These are phyloP conservation scores for Meloidogyne chitwoodi DNA, from an alignment of 1,140 invertebrate genomes.

Conservation along the genomic window DNA sequence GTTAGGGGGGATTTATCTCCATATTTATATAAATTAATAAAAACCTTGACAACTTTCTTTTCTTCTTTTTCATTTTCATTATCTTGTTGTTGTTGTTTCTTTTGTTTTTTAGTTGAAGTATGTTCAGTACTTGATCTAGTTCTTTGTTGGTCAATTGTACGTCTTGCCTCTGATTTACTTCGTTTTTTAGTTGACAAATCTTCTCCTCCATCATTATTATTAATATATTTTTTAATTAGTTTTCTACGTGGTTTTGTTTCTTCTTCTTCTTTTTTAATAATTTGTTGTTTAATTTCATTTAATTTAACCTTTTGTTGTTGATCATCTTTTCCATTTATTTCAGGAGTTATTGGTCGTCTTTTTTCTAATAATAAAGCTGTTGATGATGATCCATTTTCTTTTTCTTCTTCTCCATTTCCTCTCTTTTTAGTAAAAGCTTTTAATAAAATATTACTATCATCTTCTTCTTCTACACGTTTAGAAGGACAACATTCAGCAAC, in stretches of 20 bases:
- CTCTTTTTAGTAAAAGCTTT: not conserved
- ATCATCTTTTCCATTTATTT: constrained; percentile 23
- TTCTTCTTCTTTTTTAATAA: constrained; percentile 1
- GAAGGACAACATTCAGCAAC: not conserved
- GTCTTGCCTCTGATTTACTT: constrained; percentile 10
- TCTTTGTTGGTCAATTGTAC: constrained; percentile 4
- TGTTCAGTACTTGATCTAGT: constrained; percentile 11
- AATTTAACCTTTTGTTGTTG: not conserved
- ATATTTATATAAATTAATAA: no score
- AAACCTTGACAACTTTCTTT: not conserved
- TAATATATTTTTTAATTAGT: constrained; percentile 12
- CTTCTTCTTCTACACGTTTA: not conserved
- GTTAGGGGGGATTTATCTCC: no score
- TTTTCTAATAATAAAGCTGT: no score
- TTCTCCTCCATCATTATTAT: not conserved
- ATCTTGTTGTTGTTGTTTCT: no score
- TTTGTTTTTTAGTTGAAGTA: constrained; percentile 20
- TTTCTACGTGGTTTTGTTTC: constrained; percentile 6
- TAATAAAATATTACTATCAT: not conserved
- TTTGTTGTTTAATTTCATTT: no score
- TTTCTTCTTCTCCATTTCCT: not conserved
- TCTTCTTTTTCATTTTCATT: not conserved
- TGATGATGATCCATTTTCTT: no score
- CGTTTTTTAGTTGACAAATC: constrained; percentile 11
- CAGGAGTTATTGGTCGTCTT: constrained; percentile 30